These are phyloP conservation scores for Unio pictorum DNA, from an alignment of 2,888 invertebrate genomes.

Conservation along the genomic window DNA sequence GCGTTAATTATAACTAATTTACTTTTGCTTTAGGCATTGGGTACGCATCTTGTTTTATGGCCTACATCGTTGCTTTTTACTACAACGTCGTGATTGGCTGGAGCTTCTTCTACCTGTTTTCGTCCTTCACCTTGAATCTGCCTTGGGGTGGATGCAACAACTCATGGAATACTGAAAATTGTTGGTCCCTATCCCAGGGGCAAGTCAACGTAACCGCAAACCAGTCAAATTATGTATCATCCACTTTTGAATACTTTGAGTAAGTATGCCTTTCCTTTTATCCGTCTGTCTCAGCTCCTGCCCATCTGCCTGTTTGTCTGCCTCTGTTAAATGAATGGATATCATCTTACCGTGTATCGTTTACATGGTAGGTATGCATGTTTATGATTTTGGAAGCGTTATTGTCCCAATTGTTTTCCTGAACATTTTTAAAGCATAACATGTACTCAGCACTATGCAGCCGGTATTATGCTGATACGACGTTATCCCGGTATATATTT, in stretches of 20 bases:
- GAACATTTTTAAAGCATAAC: no score
- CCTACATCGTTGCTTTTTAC: constrained; percentile 70
- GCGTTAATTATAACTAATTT: neutral
- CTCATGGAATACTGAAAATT: constrained; percentile 84
- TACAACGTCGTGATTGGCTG: constrained; percentile 87
- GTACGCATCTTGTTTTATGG: constrained; percentile 68
- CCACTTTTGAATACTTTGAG: constrained; percentile 86
- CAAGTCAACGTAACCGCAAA: constrained; percentile 40
- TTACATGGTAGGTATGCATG: no score
- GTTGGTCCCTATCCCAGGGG: constrained; percentile 70
- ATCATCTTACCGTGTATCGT: no score
- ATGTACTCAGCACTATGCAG: no score
- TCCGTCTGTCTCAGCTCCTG: no score
- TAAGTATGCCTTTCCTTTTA: constrained; percentile 71
- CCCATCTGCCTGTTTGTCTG: no score
- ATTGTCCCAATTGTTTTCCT: no score
- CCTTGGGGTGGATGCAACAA: constrained; percentile 89
- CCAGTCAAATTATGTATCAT: constrained; percentile 73
- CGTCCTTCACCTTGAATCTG: constrained; percentile 78
- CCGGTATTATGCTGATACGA: no score
- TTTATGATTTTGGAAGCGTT: no score
- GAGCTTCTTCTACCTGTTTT: constrained; percentile 86
- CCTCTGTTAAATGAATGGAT: no score
- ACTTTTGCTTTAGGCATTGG: constrained; percentile 79
- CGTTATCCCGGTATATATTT: neutral